Base-by-base conservation (phyloP, 2,797 vertebrate species). In the Lepilemur septentrionalis region DNA sequence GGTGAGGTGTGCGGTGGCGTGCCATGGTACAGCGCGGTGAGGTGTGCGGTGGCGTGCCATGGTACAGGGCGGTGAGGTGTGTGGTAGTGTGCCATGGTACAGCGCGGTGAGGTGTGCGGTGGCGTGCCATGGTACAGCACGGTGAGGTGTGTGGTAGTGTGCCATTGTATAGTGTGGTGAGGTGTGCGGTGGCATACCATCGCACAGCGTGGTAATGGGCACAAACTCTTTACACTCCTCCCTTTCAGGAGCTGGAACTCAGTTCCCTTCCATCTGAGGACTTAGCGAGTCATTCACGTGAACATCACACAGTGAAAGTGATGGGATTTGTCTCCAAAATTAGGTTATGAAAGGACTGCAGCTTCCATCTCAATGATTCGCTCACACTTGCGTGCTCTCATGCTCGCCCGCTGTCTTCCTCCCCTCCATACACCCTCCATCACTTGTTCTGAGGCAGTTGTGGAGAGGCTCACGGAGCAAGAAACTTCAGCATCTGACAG, bases 171-270 rank as follows among this genome's bases (percentile, higher is more conserved):
- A 38, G 38, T 4, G 38, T 4, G 38, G 38, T 38, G 38, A 38
- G 38, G 38, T 38, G 38, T 38, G 38, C 38, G 38, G 13, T 43
- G 15, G 20, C 46, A 48, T 22, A 28, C 1, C 10, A 69, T 75
- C 35, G 5, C 17, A 17, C 48, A 25, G 4, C n/a, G 7, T 59
- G n/a, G 17, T 38, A 5, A 38, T 2, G 5, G 17, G 1, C 8
- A 46, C 30, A 46, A 11, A 43, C 65, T 82, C 67, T 91, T 35
- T 35, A 25, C 32, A 23, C 5, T 50, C 30, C 65, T 78, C 22
- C n/a, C 38, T 32, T 59, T 65, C 52, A 80, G 23, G 63, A 57
- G 4, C 10, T 32, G 5, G 8, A 82, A 50, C 32, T 38, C 57
- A 85, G 30, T 93, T 93, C 81, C 30, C 25, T 83, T 69, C 80